A percentile compares a stretch with the other conserved stretches of the same genome.
phyloP scores from a whole-genome alignment of 2,797 vertebrate genomes.

The Miichthys miiuy region DNA sequence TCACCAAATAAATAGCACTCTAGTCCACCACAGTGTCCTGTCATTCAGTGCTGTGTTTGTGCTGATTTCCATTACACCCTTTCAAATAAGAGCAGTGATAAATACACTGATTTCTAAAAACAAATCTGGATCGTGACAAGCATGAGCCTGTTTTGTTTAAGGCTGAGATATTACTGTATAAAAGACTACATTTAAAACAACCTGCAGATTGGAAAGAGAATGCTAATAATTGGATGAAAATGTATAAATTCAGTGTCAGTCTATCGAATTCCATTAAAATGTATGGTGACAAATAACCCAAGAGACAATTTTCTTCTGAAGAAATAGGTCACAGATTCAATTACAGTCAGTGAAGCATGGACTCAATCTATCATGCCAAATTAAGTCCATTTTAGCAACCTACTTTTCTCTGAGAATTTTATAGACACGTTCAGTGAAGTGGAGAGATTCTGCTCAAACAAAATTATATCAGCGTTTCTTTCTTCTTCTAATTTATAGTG shows the following conservation, averaged over 20 bases:
- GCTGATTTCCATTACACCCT: conserved; percentile 17
- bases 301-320: conserved; percentile 99
- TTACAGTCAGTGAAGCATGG: conserved; percentile 99
- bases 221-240: conserved; percentile 92
- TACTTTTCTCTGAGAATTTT: conserved; percentile 99
- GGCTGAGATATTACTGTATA: conserved; percentile 23
- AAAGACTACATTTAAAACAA: conserved; percentile 87
- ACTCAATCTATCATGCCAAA: conserved; percentile 99
- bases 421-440: conserved; percentile 98
- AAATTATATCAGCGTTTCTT: conserved; percentile 85
- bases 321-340: conserved; percentile 99
- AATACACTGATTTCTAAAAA: conserved; percentile 14
- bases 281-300: conserved; percentile 96
- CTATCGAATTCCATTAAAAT: conserved; percentile 99
- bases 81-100: conserved; percentile 5
- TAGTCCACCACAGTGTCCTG: conserved; percentile 6
- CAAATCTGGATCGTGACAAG: conserved; percentile 40
- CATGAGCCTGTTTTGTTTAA: conserved; percentile 42
- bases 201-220: conserved; percentile 88
- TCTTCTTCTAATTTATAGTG: conserved; percentile 75
- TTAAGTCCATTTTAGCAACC: conserved; percentile 99
- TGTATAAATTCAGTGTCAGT: conserved; percentile 93
- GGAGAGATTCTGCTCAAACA: conserved; percentile 91
- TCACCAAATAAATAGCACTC: conserved; percentile 45
- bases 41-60: conserved; percentile 21